phyloP scores from a whole-genome alignment of 2,113 vertebrate species.

The Serilophus lunatus region DNA sequence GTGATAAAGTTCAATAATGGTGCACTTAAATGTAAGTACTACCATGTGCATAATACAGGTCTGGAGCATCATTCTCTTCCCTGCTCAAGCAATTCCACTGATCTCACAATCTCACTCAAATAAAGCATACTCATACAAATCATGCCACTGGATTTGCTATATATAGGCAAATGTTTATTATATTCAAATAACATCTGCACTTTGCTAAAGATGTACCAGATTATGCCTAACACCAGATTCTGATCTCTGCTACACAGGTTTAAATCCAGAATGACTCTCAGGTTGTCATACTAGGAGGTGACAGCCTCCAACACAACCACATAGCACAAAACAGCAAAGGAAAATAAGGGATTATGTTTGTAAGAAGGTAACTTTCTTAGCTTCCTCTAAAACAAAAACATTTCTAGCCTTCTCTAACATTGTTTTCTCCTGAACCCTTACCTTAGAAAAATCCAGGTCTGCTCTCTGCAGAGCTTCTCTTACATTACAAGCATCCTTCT shows the following conservation, averaged over 20 bases:
- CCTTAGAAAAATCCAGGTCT: background rate
- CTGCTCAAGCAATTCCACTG: background rate
- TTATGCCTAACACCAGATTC: background rate
- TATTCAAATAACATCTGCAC: background rate
- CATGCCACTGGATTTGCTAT: background rate
- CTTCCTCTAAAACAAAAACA: background rate
- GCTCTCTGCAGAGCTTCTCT: background rate
- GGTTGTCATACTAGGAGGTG: background rate
- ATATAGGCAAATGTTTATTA: background rate
- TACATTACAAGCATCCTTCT: background rate
- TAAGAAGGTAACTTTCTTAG: background rate
- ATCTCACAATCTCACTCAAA: background rate
- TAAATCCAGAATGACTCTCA: background rate
- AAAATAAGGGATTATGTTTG: background rate
- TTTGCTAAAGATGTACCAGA: background rate
- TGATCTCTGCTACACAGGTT: background rate
- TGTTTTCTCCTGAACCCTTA: background rate
- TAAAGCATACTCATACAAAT: background rate
- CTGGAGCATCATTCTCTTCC: background rate
- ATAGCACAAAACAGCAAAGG: background rate
- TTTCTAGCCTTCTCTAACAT: background rate
- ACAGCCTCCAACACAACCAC: background rate
- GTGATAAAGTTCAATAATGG: background rate
- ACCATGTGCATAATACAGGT: background rate
- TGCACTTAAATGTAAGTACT: background rate